A percentile compares a stretch with the other conserved stretches of the same genome.
Evolutionary conservation across 2,797 vertebrate genomes (phyloP).

Genomic region (Lepus townsendii): DNA sequence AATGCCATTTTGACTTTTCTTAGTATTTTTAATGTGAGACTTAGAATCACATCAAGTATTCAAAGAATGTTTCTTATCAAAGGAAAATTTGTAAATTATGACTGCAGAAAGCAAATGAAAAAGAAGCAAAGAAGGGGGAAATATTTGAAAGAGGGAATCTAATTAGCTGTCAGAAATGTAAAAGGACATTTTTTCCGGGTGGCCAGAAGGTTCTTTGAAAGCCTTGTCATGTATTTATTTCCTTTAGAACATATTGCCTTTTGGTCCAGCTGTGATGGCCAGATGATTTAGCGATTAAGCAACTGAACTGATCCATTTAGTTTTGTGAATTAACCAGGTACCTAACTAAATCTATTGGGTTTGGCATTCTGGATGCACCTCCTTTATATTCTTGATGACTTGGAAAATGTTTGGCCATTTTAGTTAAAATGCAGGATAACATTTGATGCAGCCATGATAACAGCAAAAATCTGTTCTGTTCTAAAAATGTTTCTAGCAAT

Average conservation of each 20-base stretch:
- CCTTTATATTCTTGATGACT: conserved; percentile 35
- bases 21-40: neutral
- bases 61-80: conserved; percentile 26
- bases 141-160: neutral
- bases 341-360: neutral
- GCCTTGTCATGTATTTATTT: neutral
- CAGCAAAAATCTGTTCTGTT: conserved; percentile 75
- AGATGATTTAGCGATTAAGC: neutral
- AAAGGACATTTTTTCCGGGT: neutral
- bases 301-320: neutral
- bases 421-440: conserved; percentile 60
- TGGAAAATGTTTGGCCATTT: conserved; percentile 72
- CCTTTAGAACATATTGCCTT: neutral
- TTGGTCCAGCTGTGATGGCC: neutral
- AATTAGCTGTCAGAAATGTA: neutral
- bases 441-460: conserved; percentile 72
- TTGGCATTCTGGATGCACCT: neutral
- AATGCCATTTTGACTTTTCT: neutral
- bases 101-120: conserved; percentile 35
- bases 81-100: neutral
- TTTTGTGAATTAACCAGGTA: conserved; percentile 15
- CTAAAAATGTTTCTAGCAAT: conserved; percentile 79
- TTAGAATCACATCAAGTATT: neutral
- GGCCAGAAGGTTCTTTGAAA: neutral
- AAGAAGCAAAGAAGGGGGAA: neutral